A percentile compares a stretch with the other conserved stretches of the same genome.
These are phyloP conservation scores for Pseudomyrmex cubaensis DNA, from an alignment of 1,140 invertebrate genomes.

Conservation along the genomic window DNA sequence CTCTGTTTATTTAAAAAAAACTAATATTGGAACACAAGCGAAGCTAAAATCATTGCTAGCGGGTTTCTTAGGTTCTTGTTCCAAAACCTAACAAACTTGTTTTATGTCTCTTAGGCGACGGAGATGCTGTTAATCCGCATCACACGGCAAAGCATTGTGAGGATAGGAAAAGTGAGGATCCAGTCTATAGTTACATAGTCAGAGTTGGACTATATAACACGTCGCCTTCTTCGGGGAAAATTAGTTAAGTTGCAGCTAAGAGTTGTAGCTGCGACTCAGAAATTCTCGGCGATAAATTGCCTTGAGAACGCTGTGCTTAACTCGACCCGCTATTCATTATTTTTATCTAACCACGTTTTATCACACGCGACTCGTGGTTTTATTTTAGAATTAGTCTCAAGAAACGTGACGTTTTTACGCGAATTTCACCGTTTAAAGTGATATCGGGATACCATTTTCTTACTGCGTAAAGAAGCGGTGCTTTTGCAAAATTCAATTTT, in stretches of 20 bases:
- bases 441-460: not conserved
- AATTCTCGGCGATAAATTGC: constrained; percentile 39
- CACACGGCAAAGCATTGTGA: too few species aligned
- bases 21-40: too few species aligned
- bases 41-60: too few species aligned
- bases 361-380: constrained; percentile 10
- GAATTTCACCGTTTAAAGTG: not conserved
- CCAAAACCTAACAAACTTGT: too few species aligned
- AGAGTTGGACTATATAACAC: not conserved
- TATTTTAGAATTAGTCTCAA: constrained; percentile 30
- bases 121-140: too few species aligned
- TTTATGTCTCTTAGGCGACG: too few species aligned
- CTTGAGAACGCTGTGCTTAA: constrained; percentile 4
- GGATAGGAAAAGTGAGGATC: too few species aligned
- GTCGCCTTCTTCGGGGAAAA: constrained; percentile 4
- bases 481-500: constrained; percentile 9
- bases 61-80: too few species aligned
- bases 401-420: not conserved
- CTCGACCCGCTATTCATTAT: constrained; percentile 40
- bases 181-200: too few species aligned
- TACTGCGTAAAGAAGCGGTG: not conserved
- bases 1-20: too few species aligned
- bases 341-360: constrained; percentile 40
- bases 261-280: constrained; percentile 1
- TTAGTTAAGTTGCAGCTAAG: constrained; percentile 46